Base-by-base conservation (phyloP, 2,888 invertebrate genomes). In the Meteorus cinctellus region DNA sequence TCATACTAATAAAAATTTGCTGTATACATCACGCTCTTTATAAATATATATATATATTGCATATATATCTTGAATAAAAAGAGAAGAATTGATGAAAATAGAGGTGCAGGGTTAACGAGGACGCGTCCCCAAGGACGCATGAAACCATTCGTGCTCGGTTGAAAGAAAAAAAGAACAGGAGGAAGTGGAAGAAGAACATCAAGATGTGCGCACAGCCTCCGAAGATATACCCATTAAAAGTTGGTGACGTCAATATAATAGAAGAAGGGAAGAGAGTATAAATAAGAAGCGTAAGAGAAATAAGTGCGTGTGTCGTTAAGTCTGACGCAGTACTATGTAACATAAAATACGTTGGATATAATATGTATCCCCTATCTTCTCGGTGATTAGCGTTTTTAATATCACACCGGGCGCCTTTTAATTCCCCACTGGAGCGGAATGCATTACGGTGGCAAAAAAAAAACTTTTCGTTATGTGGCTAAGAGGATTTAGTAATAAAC, bases 401-500 rank as follows among this genome's bases (percentile, higher is more conserved):
- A 82, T 81, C 81, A 79, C 79, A 76, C 67, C 76, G 63, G 70
- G 68, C 72, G 66, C 45, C 74, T 73, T 69, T 76, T 62, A 69
- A 76, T 75, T 78, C 59, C 70, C 27, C n/a, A 10, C 10, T 55
- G 55, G 19, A 55, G n/a, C 55, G 55, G 24, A 55, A 19, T 55
- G 55, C 19, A 19, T 55, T 55, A 55, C n/a, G 55, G 19, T 48
- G 19, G 55, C 48, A 27, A 68, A 29, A 36, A 31, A 51, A 31
- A 55, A 36, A 31, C 1, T 24, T 3, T 19, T 19, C 0, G 63
- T 63, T 31, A 29, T 19, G 72, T 81, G 82, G 85, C 86, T 89
- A 89, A 89, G 89, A 89, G 89, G 89, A 88, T 89, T 89, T 83
- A 84, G 85, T 86, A 86, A 89, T 89, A 89, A 89, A 89, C 86